These are phyloP conservation scores for Dasyornis broadbenti DNA, from an alignment of 2,113 vertebrate species.

Conservation along the genomic window DNA sequence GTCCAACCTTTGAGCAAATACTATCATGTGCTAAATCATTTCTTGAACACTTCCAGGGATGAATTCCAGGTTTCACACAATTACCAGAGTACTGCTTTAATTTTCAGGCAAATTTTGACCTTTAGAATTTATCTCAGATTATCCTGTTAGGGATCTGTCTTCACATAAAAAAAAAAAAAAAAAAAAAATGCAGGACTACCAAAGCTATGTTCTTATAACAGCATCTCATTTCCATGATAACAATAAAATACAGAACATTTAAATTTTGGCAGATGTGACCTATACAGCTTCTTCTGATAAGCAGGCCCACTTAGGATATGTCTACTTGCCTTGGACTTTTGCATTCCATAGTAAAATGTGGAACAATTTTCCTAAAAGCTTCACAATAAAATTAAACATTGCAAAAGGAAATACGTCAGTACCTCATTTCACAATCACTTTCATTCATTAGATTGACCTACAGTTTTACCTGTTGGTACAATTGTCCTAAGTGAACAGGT, in stretches of 20 bases:
- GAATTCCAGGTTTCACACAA: neutral
- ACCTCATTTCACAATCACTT: neutral
- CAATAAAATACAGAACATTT: neutral
- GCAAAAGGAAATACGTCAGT: neutral
- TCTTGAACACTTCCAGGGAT: neutral
- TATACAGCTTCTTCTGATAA: neutral
- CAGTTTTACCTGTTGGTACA: neutral
- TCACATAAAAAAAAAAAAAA: neutral
- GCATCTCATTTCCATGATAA: neutral
- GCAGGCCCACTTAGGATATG: neutral
- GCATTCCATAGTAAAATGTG: neutral
- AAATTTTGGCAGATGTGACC: neutral
- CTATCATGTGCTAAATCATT: neutral
- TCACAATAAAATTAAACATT: neutral
- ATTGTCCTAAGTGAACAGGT: neutral
- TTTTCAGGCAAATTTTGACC: neutral
- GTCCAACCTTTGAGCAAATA: neutral
- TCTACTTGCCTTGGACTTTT: neutral
- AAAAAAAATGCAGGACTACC: neutral
- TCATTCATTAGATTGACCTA: neutral
- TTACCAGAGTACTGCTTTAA: neutral
- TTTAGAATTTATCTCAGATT: neutral
- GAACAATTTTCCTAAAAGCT: neutral
- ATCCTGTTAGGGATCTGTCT: neutral
- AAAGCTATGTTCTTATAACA: neutral